Evolutionary conservation across 2,113 vertebrate species (phyloP).

Genomic region (Colistium nudipinnis): DNA sequence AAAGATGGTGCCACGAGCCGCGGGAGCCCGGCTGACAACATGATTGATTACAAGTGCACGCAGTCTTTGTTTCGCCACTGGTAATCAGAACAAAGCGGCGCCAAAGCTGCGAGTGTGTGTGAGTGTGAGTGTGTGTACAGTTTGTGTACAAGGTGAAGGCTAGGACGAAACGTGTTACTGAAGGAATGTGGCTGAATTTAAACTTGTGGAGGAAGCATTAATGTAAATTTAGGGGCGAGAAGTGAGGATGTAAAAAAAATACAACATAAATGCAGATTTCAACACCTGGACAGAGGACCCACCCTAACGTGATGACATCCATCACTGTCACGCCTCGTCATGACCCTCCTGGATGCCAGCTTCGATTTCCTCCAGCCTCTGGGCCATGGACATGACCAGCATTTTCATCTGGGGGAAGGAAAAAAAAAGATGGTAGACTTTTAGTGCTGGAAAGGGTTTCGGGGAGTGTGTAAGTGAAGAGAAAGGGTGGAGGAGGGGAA

Average conservation of each 20-base stretch:
- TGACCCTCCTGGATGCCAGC: constrained; percentile 44
- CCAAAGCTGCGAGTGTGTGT: constrained; percentile 50
- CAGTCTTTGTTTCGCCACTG: constrained; percentile 66
- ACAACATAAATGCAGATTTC: background rate
- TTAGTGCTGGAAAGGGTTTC: background rate
- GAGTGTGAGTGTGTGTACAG: constrained; percentile 19
- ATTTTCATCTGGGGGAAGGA: constrained; percentile 75
- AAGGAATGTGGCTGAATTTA: constrained; percentile 14
- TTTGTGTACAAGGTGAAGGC: constrained; percentile 37
- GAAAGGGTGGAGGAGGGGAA: constrained; percentile 1
- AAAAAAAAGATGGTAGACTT: background rate
- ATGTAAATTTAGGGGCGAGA: background rate
- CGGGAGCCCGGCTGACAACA: constrained; percentile 54
- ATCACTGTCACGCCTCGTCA: constrained; percentile 25
- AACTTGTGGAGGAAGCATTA: constrained; percentile 4
- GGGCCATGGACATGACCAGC: constrained; percentile 76
- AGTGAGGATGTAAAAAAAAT: background rate
- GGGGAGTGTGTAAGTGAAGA: background rate
- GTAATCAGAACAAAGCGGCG: constrained; percentile 63
- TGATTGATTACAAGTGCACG: constrained; percentile 74
- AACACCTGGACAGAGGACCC: constrained; percentile 11
- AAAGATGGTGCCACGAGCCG: constrained; percentile 34
- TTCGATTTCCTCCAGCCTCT: constrained; percentile 74
- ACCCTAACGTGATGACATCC: background rate
- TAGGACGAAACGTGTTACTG: constrained; percentile 22